Evolutionary conservation across 64 coral and sea anemone species (phyloP), one percentile per base, ranked within the genome.

Genomic region (Pachyseris speciosa): DNA sequence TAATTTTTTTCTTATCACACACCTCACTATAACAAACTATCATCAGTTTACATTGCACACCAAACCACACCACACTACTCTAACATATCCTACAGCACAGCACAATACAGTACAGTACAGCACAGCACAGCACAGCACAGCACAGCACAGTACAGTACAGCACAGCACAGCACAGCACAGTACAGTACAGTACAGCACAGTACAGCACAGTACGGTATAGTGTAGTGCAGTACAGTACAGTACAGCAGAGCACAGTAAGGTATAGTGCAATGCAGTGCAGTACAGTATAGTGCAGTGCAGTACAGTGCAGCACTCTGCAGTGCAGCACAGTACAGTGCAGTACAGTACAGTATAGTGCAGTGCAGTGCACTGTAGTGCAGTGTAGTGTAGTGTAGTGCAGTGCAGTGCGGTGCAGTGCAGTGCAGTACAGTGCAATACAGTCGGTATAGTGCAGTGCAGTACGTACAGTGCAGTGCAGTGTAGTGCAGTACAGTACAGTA

Each of bases 231-330:
- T 76, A 36, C n/a, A 39, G 73, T 76, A 42, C n/a, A 39, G 31
- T 76, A 76, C n/a, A 39, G 73, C 43, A 76, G 29, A 9, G 73
- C 43, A 76, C 31, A 39, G 73, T 76, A 76, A 12, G 73, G 12
- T 37, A 76, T 38, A n/a, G 73, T 76, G n/a, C n/a, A 39, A 5
- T 76, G 43, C 43, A 39, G 7, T 39, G 43, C 8, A n/a, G 30
- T 76, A 76, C 11, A 13, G 10, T 7, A 76, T 76, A 5, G 73
- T 76, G 72, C n/a, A n/a, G n/a, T n/a, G n/a, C n/a, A n/a, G n/a
- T n/a, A n/a, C n/a, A n/a, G n/a, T n/a, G n/a, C n/a, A n/a, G n/a
- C n/a, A n/a, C n/a, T n/a, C n/a, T n/a, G n/a, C n/a, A n/a, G n/a
- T n/a, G n/a, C n/a, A n/a, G 72, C 42, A 76, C 42, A n/a, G 11